Conservation (phyloP, 2,888 invertebrate species). For the Mellilla xanthometata region DNA sequence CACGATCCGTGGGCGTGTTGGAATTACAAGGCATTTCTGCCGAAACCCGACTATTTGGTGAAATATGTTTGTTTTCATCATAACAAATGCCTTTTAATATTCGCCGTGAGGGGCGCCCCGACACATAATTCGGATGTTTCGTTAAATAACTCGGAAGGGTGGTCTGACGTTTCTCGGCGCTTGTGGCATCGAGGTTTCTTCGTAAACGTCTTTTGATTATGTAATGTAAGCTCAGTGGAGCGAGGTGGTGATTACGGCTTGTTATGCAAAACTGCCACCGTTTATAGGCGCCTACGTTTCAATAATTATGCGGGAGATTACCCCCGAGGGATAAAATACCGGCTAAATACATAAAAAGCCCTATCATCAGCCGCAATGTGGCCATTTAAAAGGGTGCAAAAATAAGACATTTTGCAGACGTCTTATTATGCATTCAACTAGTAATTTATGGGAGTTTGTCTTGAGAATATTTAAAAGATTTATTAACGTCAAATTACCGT, state of each 20-base stretch:
- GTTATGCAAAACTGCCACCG: conserved; percentile 58
- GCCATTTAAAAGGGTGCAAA: conserved; percentile 54
- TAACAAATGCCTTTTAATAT: conserved; percentile 65
- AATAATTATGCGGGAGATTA: conserved; percentile 35
- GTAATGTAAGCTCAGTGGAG: conserved; percentile 30
- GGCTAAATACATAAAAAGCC: conserved; percentile 45
- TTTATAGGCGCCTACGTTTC: conserved; percentile 45
- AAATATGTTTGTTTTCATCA: conserved; percentile 77
- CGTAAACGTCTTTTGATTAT: conserved; percentile 18
- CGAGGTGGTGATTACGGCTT: conserved; percentile 50
- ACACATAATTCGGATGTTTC: conserved; percentile 60
- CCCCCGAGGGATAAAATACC: conserved; percentile 34
- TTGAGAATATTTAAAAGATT: conserved; percentile 3
- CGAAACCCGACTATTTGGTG: conserved; percentile 65
- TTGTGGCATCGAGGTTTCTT: conserved; percentile 34
- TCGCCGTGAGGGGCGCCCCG: conserved; percentile 47
- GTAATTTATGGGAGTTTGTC: conserved; percentile 16
- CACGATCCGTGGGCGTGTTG: conserved; percentile 72
- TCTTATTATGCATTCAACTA: conserved; percentile 16
- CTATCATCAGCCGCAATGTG: conserved; percentile 41
- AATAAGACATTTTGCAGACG: conserved; percentile 31
- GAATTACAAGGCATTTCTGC: conserved; percentile 77
- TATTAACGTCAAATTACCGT: conserved; percentile 23
- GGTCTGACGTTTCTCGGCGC: conserved; percentile 52
- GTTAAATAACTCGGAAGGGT: conserved; percentile 69